phyloP scores from a whole-genome alignment of 2,888 invertebrate genomes.

The Caenorhabditis japonica region DNA sequence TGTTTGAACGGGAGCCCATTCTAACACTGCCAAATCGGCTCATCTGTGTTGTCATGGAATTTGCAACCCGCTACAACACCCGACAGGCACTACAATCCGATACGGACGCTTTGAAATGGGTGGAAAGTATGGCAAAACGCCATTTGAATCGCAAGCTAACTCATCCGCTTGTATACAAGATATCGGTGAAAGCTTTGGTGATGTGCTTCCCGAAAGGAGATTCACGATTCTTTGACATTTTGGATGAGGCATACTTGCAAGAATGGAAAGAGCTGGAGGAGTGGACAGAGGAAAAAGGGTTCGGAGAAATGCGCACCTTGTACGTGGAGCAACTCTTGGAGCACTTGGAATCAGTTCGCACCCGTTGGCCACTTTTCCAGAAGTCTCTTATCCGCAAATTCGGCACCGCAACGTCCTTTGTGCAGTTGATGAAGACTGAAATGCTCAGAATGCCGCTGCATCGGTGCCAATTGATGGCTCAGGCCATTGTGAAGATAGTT shows the following conservation, averaged over 20 bases:
- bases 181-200: conserved; percentile 1
- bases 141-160: conserved; percentile 9
- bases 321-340: conserved; percentile 32
- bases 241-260: conserved; percentile 26
- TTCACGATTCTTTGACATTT: conserved; percentile 15
- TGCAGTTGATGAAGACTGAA: conserved; percentile 36
- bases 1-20: conserved; percentile 26
- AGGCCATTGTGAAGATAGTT: conserved; percentile 26
- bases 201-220: conserved; percentile 8
- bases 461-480: conserved; percentile 30
- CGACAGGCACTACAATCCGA: too few relatives aligned
- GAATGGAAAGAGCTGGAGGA: conserved; percentile 36
- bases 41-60: conserved; percentile 19
- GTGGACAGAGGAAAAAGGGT: conserved; percentile 27
- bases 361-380: conserved; percentile 37
- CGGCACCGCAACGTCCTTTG: conserved; percentile 14
- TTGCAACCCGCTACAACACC: conserved; percentile 4
- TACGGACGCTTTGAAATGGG: conserved; percentile 10
- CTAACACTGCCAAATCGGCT: conserved; percentile 20
- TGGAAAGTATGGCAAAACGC: not conserved
- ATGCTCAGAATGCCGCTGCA: conserved; percentile 40
- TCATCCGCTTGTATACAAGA: conserved; percentile 17
- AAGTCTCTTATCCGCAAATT: conserved; percentile 21
- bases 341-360: conserved; percentile 24
- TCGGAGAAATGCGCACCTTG: conserved; percentile 19